These are phyloP conservation scores for Pitangus sulphuratus DNA, from an alignment of 2,797 vertebrate genomes.

Conservation along the genomic window DNA sequence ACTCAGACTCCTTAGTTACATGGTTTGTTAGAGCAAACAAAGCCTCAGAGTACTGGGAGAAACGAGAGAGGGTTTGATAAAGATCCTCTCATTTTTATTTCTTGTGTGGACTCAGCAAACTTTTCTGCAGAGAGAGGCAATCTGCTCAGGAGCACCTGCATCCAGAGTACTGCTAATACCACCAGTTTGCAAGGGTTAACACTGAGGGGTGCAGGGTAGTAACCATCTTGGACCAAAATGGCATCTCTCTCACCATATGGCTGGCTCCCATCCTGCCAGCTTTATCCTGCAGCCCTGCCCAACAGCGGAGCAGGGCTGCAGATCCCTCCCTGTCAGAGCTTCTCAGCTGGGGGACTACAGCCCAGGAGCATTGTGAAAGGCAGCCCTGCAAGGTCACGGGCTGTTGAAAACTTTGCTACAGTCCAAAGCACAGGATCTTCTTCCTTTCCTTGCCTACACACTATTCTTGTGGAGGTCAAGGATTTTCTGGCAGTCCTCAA, in stretches of 20 bases:
- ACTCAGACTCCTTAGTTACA: background rate
- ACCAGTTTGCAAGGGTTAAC: background rate
- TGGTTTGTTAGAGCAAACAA: conserved; percentile 20
- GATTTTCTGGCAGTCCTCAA: conserved; percentile 20
- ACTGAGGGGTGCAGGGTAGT: background rate
- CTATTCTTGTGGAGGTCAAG: background rate
- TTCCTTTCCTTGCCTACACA: background rate
- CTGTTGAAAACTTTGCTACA: conserved; percentile 4
- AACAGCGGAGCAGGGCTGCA: background rate
- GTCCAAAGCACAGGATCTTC: background rate
- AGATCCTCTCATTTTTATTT: conserved; percentile 27
- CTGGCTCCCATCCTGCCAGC: background rate
- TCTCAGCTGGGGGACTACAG: background rate
- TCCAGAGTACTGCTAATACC: background rate
- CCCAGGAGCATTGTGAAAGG: background rate
- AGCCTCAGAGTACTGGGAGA: background rate
- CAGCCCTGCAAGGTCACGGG: background rate
- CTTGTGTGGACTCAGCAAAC: background rate
- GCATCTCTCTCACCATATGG: background rate
- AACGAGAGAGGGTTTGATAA: background rate
- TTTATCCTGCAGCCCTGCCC: background rate
- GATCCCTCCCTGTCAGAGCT: background rate
- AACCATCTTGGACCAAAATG: background rate
- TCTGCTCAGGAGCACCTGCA: background rate
- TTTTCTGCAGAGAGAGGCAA: background rate